Base-by-base conservation (phyloP, 2,113 vertebrate species). In the Gorsachius goisagi region DNA sequence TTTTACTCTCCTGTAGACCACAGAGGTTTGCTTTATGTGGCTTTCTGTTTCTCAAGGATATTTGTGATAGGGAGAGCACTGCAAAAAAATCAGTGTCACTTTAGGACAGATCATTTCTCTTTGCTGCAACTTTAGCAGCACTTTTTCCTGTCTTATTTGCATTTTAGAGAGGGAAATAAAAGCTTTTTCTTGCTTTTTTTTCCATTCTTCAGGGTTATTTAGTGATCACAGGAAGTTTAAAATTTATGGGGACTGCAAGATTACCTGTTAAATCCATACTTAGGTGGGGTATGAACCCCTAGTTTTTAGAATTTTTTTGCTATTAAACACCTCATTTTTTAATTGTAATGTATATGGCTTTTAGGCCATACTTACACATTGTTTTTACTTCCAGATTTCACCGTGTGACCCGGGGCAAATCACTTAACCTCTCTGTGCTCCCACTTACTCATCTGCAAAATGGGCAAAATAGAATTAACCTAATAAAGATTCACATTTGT, bases 401-500 rank as follows among this genome's bases (percentile, higher is more conserved):
- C 90, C 95, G 10, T 81, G 75, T 32, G 73, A 97, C 95, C 95
- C 94, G 80, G 95, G 86, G 92, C 92, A 94, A 95, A 95, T 93
- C 90, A 94, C 90, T 95, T 97, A 96, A 97, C 95, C 93, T 94
- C 80, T 81, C 88, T 41, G 44, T 97, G 93, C 88, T 96, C 96
- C 96, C 90, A 87, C 88, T 97, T 95, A 97, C 79, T 97, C 92
- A 94, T 97, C 93, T 85, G 82, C 86, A 94, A 92, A 96, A 94
- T 89, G 95, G 64, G 72, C 85, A 93, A 96, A 97, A 92, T 67
- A 95, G 93, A 90, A 96, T 93, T 97, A 97, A 96, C 83, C 60
- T 92, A 96, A 97, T 96, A 96, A 96, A 96, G 88, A 78, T 64
- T 90, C 97, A 81, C 97, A 97, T 95, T 97, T 86, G 76, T 95